Percentiles rank a stretch among this genome's conserved stretches.
Evolutionary conservation across 2,113 vertebrate species (phyloP).

Genomic region (Macrotis lagotis): DNA sequence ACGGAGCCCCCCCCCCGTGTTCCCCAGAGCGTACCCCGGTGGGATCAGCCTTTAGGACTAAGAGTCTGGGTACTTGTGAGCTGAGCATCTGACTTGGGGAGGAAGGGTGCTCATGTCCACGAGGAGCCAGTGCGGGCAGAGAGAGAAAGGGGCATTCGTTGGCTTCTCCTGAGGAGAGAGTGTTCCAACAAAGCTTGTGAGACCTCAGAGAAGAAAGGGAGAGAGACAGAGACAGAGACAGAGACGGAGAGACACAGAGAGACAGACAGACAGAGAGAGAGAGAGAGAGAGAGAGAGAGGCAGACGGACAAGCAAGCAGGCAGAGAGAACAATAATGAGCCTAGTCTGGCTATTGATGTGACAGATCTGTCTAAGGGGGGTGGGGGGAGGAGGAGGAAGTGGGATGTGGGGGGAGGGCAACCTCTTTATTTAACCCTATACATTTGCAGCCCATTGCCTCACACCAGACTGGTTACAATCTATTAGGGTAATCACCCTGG

Average conservation of each 20-base stretch:
- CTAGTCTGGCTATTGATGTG: not conserved
- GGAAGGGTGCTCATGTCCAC: not conserved
- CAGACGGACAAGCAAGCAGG: not conserved
- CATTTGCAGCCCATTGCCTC: constrained; percentile 49
- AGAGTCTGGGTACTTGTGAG: constrained; percentile 3
- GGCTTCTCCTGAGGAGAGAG: constrained; percentile 72
- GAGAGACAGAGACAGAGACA: too few relatives aligned
- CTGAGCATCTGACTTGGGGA: not conserved
- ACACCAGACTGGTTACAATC: constrained; percentile 17
- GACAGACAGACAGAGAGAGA: too few relatives aligned
- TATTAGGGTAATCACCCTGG: constrained; percentile 17
- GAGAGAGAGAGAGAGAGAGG: constrained; percentile 10
- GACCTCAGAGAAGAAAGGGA: constrained; percentile 22
- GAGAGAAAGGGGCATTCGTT: constrained; percentile 66
- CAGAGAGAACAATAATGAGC: constrained; percentile 69
- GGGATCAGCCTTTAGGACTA: constrained; percentile 5
- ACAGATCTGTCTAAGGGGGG: constrained; percentile 56
- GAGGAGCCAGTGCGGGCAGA: constrained; percentile 40
- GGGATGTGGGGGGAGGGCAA: not conserved
- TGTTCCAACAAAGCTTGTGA: constrained; percentile 80
- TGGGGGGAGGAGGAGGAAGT: constrained; percentile 63
- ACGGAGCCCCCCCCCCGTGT: constrained; percentile 18
- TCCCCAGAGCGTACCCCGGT: constrained; percentile 15
- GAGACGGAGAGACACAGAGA: too few relatives aligned
- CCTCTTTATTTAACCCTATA: constrained; percentile 33